These are phyloP conservation scores for Enteromius radiatus DNA, from an alignment of 2,797 vertebrate genomes.

Conservation along the genomic window DNA sequence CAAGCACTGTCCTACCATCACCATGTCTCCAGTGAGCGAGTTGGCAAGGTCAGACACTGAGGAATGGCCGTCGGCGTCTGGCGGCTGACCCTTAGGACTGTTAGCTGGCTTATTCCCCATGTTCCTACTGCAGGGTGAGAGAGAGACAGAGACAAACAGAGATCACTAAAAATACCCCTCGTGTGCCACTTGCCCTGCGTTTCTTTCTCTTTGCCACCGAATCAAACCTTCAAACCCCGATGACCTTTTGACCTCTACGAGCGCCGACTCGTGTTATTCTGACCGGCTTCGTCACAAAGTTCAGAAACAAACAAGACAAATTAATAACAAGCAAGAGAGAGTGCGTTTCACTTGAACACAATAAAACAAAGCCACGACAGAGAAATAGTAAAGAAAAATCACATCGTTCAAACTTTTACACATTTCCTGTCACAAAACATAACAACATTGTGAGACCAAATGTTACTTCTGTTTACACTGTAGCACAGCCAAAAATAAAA, in stretches of 20 bases:
- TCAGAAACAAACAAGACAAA: slow-evolving; percentile 17
- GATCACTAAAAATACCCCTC: slow-evolving; percentile 22
- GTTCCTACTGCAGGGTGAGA: slow-evolving; percentile 72
- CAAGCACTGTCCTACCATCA: slow-evolving; percentile 86
- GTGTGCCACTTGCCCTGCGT: background rate
- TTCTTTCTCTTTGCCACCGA: background rate
- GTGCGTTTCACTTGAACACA: background rate
- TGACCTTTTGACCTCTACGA: slow-evolving; percentile 8
- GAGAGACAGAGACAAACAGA: slow-evolving; percentile 48
- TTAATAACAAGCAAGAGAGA: slow-evolving; percentile 20
- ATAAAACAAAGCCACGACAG: slow-evolving; percentile 25
- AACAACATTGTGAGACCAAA: slow-evolving; percentile 11
- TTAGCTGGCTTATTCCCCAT: slow-evolving; percentile 89
- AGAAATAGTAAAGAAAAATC: background rate
- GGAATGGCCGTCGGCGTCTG: slow-evolving; percentile 88
- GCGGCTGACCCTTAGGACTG: slow-evolving; percentile 88
- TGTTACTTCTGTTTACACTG: slow-evolving; percentile 8
- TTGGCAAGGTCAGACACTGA: slow-evolving; percentile 97
- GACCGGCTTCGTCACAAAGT: slow-evolving; percentile 8
- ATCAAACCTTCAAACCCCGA: slow-evolving; percentile 29
- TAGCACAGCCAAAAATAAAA: background rate
- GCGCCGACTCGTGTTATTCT: background rate
- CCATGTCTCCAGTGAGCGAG: slow-evolving; percentile 98
- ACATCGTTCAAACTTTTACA: background rate
- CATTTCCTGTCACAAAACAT: slow-evolving; percentile 29